Conservation (phyloP, 2,888 invertebrate species). For the Hesperia comma region DNA sequence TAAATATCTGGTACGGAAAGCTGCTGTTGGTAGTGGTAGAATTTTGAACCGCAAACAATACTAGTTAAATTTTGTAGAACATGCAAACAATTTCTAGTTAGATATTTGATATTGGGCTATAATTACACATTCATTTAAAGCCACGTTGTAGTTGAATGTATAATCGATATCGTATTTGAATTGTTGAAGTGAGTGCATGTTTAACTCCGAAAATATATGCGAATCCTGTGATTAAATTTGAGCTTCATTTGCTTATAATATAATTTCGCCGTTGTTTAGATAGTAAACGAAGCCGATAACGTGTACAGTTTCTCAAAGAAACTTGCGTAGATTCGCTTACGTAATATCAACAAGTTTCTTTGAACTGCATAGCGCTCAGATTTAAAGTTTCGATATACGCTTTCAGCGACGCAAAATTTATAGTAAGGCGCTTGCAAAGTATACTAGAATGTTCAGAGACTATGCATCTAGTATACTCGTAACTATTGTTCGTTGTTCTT, state of each 20-base stretch:
- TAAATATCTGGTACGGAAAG: no score
- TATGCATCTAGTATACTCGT: conserved; percentile 10
- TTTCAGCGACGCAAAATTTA: conserved; percentile 56
- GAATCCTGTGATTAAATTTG: no score
- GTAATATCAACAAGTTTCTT: conserved; percentile 31
- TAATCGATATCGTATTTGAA: no score
- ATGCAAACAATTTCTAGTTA: no score
- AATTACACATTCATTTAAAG: no score
- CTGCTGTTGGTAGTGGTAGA: no score
- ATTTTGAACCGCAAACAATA: no score
- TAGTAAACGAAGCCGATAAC: background rate
- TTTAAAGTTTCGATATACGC: conserved; percentile 39
- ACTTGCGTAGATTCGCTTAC: conserved; percentile 39
- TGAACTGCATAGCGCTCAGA: conserved; percentile 23
- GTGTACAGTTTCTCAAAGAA: conserved; percentile 3
- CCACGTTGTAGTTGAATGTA: no score
- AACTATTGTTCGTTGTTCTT: conserved; percentile 51
- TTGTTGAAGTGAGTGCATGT: no score
- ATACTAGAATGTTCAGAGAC: conserved; percentile 41
- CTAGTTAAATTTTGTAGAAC: no score
- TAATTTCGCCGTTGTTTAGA: background rate
- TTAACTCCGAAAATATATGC: no score
- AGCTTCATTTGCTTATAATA: background rate
- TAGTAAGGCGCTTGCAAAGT: conserved; percentile 63
- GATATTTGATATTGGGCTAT: no score